phyloP scores from a whole-genome alignment of 1,140 invertebrate genomes.

The Drosophila sp. region DNA sequence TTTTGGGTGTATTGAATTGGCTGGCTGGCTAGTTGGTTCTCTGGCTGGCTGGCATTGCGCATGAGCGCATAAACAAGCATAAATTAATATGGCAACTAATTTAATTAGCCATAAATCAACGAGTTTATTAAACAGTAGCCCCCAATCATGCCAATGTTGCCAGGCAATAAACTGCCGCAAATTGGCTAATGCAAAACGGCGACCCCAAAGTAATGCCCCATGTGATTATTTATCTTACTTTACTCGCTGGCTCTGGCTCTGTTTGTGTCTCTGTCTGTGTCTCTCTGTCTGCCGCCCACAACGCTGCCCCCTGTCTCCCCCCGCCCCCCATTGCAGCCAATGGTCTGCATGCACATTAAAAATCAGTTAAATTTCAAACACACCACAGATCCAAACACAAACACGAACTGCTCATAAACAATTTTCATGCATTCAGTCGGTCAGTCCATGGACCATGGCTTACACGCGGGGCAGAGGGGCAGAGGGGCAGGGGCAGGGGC shows the following conservation, averaged over 20 bases:
- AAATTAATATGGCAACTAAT: slow-evolving; percentile 76
- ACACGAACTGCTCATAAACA: slow-evolving; percentile 64
- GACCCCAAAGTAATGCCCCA: slow-evolving; percentile 60
- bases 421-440: slow-evolving; percentile 63
- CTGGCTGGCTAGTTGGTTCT: too few species aligned
- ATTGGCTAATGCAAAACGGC: slow-evolving; percentile 77
- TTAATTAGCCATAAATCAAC: slow-evolving; percentile 82
- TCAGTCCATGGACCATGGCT: slow-evolving; percentile 29
- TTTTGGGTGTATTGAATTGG: background rate
- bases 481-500: background rate
- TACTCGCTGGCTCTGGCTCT: slow-evolving; percentile 12
- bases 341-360: slow-evolving; percentile 64
- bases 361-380: slow-evolving; percentile 78
- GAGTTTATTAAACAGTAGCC: slow-evolving; percentile 83
- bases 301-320: slow-evolving; percentile 13
- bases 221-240: slow-evolving; percentile 65
- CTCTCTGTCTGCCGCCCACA: slow-evolving; percentile 56
- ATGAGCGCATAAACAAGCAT: slow-evolving; percentile 69
- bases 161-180: slow-evolving; percentile 78
- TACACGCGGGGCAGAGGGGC: background rate
- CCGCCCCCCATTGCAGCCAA: background rate
- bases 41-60: slow-evolving; percentile 39
- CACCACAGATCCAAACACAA: slow-evolving; percentile 46
- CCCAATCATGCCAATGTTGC: slow-evolving; percentile 73
- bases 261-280: background rate